Evolutionary conservation across 2,797 vertebrate genomes (phyloP), one percentile per base, ranked within the genome.

Genomic region (Megalops cyprinoides): DNA sequence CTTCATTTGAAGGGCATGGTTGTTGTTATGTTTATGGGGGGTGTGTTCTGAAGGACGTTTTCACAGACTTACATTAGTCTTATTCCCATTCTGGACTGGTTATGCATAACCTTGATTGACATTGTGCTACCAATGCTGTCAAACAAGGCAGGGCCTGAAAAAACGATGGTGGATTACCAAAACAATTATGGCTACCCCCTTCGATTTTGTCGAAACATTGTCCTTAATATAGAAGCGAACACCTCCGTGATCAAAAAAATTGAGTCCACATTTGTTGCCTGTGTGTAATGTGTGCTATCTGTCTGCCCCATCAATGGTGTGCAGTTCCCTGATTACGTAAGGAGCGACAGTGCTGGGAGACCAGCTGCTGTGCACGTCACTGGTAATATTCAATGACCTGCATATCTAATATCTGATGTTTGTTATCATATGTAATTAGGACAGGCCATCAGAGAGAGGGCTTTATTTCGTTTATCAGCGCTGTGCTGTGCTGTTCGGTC

Each of bases 391-490:
- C 20, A 23, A 71, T 42, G 34, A 71, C 39, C 31, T 39, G 67
- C 67, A 23, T 71, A 37, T 39, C 69, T 39, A 23, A 34, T 39
- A 34, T 39, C 34, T 69, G 65, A 15, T 20, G 42, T 48, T 46
- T 25, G 39, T 25, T 74, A 25, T 74, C 4, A 42, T 74, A 23
- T 46, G 42, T 48, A 60, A 60, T 60, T 60, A 25, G 23, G 25
- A n/a, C 58, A 25, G 23, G 58, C 58, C 23, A 28, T 25, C 6
- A 4, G 71, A 74, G 34, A 14, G 34, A 10, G 48, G 71, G 5
- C 71, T 48, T 25, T 74, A 46, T 74, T 74, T 74, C 23, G 15
- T 71, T 71, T 23, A 74, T 74, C 69, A 25, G 23, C 9, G 9
- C 44, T 3, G 14, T 34, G 23, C 44, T 3, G 14, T 34, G 23